A percentile compares a stretch with the other conserved stretches of the same genome.
Conservation (phyloP, 2,888 invertebrate genomes). For the Drosophila anomalipes region DNA sequence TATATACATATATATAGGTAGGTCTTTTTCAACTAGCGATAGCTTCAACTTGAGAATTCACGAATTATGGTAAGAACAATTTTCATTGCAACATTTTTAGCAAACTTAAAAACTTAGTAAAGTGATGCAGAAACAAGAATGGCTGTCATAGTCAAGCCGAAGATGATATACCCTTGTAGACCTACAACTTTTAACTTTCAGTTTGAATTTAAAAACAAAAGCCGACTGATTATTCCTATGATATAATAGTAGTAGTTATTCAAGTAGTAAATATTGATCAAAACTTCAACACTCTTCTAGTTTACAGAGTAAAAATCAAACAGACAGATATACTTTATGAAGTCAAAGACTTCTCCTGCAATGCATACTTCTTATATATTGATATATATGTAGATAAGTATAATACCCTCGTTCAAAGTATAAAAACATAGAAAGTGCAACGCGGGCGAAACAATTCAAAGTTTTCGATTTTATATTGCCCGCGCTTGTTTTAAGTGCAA, state of each 20-base stretch:
- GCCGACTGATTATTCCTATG: no score
- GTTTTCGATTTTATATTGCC: slow-evolving; percentile 3
- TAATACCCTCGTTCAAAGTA: not conserved
- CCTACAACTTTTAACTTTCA: not conserved
- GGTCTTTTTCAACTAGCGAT: not conserved
- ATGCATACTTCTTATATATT: not conserved
- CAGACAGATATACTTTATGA: not conserved
- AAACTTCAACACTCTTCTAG: not conserved
- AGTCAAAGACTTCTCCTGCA: not conserved
- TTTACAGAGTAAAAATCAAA: not conserved
- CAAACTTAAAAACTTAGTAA: not conserved
- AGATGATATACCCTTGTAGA: not conserved
- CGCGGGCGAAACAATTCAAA: slow-evolving; percentile 7
- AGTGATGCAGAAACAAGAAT: not conserved
- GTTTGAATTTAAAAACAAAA: not conserved
- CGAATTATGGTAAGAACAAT: not conserved
- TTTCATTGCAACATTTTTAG: not conserved
- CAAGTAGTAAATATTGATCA: not conserved
- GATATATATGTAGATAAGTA: not conserved
- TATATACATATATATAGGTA: not conserved
- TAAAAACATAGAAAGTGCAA: not conserved
- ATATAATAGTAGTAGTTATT: not conserved
- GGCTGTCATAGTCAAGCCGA: not conserved
- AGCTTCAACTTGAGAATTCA: not conserved
- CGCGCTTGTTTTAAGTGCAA: slow-evolving; percentile 5